Evolutionary conservation across 1,140 invertebrate genomes (phyloP).

Genomic region (Pseudomyrmex sp.): DNA sequence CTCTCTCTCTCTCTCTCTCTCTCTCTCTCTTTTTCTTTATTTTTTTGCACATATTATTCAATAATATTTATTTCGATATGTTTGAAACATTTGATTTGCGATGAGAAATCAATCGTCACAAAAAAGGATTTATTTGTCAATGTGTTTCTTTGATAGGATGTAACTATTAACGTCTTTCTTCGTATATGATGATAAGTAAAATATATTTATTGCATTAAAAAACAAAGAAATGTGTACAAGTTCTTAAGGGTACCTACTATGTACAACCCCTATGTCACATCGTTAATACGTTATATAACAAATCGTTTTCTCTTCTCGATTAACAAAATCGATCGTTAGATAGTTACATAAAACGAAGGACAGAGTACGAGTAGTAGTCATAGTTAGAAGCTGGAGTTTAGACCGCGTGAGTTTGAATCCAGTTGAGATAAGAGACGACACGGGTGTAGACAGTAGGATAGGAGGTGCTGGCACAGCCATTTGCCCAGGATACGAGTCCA

Average conservation of each 20-base stretch:
- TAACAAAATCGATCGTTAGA: not conserved
- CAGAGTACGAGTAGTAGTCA: not conserved
- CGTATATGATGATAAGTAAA: not conserved
- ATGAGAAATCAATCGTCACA: no score
- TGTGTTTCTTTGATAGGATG: no score
- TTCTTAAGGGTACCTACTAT: conserved; percentile 12
- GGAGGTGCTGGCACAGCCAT: conserved; percentile 79
- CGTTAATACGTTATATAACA: not conserved
- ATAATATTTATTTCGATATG: no score
- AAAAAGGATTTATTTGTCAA: no score
- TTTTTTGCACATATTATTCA: no score
- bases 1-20: no score
- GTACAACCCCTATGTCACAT: not conserved
- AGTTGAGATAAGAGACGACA: conserved; percentile 68
- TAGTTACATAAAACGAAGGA: conserved; percentile 4
- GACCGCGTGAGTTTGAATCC: conserved; percentile 58
- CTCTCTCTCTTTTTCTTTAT: no score
- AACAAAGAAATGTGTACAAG: conserved; percentile 14
- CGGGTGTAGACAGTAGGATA: conserved; percentile 82
- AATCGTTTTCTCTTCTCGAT: not conserved
- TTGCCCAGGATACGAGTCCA: conserved; percentile 84
- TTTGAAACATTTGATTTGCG: no score
- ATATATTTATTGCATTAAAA: conserved; percentile 34
- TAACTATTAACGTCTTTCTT: not conserved
- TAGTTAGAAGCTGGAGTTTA: not conserved